Evolutionary conservation across 1,140 invertebrate genomes (phyloP), one percentile per base, ranked within the genome.

Genomic region (Tenebrio molitor): DNA sequence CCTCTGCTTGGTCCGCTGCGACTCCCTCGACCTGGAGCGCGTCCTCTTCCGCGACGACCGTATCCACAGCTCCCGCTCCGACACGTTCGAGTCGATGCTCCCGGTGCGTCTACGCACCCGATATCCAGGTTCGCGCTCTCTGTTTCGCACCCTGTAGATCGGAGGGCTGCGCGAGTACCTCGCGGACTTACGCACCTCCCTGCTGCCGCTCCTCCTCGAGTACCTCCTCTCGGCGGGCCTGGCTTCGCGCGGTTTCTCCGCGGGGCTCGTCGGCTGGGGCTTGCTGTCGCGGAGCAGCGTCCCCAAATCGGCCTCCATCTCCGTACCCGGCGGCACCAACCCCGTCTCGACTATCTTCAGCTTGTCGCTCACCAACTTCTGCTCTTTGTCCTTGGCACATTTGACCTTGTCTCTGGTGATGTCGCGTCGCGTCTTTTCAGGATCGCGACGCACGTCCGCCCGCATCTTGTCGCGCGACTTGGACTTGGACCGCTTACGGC

Each of bases 281-380:
- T 10, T 7, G 34, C 12, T 42, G n/a, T 46, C 21, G 7, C 25
- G 16, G 14, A 65, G 19, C 0, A 62, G 39, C 69, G 21, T 41
- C 8, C 12, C 50, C 6, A 77, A 21, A 71, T 81, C 77, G 5
- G 79, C 73, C 46, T 83, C 82, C 74, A 81, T 78, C 77, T 83
- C 82, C 63, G 77, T 83, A 34, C 82, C 82, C 42, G 82, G 82
- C 12, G 82, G 82, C 4, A 83, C 81, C 16, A 83, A 72, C 29
- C 82, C 82, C 14, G 81, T 82, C 73, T 83, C 78, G 1, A 82
- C 77, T 12, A 83, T 72, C 34, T 80, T 75, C 36, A 80, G 21
- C 58, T 76, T 77, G 62, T 78, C 81, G 36, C 71, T 76, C 46
- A 83, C 76, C 6, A 80, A 65, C 63, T 78, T 77, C 8, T 72